Percentiles rank a stretch among this genome's conserved stretches.
phyloP scores from a whole-genome alignment of 2,113 vertebrate species.

The Sebastes fasciatus region DNA sequence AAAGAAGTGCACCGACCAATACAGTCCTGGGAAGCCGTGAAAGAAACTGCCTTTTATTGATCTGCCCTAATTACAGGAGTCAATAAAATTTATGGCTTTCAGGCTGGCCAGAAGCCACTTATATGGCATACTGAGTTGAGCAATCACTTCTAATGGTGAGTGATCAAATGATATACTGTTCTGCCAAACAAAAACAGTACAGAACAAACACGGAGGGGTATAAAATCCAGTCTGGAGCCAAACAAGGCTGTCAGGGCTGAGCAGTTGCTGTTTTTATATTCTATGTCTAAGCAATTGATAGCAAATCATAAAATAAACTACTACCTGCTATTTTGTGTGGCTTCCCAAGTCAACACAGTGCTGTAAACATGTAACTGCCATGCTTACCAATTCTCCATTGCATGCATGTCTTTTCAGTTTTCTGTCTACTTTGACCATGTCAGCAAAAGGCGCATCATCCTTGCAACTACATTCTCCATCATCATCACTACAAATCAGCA shows the following conservation, averaged over 20 bases:
- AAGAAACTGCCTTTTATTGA: slow-evolving; percentile 79
- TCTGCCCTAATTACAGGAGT: slow-evolving; percentile 77
- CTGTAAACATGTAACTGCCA: slow-evolving; percentile 7
- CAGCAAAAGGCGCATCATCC: slow-evolving; percentile 5
- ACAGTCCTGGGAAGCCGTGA: slow-evolving; percentile 32
- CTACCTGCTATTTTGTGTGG: slow-evolving; percentile 10
- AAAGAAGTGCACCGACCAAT: slow-evolving; percentile 10
- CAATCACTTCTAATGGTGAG: slow-evolving; percentile 67
- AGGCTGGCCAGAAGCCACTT: slow-evolving; percentile 65
- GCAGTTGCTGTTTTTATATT: slow-evolving; percentile 18
- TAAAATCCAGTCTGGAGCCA: slow-evolving; percentile 54
- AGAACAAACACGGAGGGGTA: slow-evolving; percentile 32
- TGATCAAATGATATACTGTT: slow-evolving; percentile 67
- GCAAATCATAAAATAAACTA: slow-evolving; percentile 23
- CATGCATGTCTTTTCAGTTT: not conserved
- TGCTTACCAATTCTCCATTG: not conserved
- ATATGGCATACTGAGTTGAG: slow-evolving; percentile 66
- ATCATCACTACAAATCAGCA: slow-evolving; percentile 14
- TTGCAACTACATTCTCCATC: not conserved
- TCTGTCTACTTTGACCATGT: not conserved
- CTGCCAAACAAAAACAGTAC: slow-evolving; percentile 49
- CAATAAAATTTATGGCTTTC: slow-evolving; percentile 75
- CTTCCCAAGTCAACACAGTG: slow-evolving; percentile 7
- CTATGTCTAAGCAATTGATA: slow-evolving; percentile 11
- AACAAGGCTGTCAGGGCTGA: slow-evolving; percentile 40